phyloP scores from a whole-genome alignment of 2,888 invertebrate genomes.

The Trichopoda pennipes region DNA sequence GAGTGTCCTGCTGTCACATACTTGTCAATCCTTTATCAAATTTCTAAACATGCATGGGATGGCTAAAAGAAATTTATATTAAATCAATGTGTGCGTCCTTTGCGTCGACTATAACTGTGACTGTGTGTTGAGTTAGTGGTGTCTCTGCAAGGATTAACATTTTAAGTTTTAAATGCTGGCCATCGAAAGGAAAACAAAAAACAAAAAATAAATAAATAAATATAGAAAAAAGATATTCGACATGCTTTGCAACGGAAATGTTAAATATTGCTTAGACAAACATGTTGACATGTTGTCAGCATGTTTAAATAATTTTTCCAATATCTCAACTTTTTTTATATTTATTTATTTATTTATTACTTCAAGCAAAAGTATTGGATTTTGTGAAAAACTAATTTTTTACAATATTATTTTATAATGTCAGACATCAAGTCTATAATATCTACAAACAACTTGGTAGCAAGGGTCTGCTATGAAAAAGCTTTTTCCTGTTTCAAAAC shows the following conservation, averaged over 20 bases:
- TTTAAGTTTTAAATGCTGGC: constrained; percentile 48
- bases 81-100: constrained; percentile 6
- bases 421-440: constrained; percentile 60
- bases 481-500: background rate
- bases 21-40: constrained; percentile 69
- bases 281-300: constrained; percentile 79
- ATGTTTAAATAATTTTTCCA: constrained; percentile 69
- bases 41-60: constrained; percentile 35
- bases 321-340: constrained; percentile 25
- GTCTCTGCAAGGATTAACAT: constrained; percentile 55
- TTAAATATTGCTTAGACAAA: constrained; percentile 74
- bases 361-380: constrained; percentile 25
- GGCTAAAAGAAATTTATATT: background rate
- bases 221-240: constrained; percentile 6
- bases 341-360: constrained; percentile 35
- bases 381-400: constrained; percentile 40
- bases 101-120: constrained; percentile 18
- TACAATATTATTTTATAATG: constrained; percentile 50
- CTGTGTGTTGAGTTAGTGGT: constrained; percentile 26
- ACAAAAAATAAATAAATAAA: background rate
- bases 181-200: constrained; percentile 12
- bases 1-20: constrained; percentile 66
- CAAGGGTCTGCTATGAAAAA: background rate
- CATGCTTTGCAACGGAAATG: constrained; percentile 65
- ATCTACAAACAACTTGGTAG: constrained; percentile 25